Base-by-base conservation (phyloP, 2,888 invertebrate species). In the Orthosia gothica region DNA sequence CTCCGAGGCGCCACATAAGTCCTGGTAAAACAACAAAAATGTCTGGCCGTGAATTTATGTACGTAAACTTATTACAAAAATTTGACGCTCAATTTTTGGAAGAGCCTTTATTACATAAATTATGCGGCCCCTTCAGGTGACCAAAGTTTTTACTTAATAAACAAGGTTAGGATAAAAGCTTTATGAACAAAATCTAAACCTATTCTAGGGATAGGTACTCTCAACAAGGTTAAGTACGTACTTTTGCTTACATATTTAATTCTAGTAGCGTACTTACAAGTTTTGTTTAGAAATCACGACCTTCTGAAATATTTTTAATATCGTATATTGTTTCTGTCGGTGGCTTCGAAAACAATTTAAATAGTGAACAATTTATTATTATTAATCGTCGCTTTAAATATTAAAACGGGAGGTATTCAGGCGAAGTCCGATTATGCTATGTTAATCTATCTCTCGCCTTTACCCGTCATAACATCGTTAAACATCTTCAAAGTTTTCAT, bases 1-100 rank as follows among this genome's bases (percentile, higher is more conserved):
- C 76, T 65, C 15, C 4, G 26, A 15, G 81, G 67, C 72, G 72
- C 81, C 81, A 23, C 32, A 18, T 16, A n/a, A 49, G 57, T 47
- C 23, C n/a, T 18, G n/a, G 64, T 58, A 64, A 47, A 73, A 68
- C 64, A 76, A 65, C 20, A 67, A 54, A 72, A 79, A 72, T 47
- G 12, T 23, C 62, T 20, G 40, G 62, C 65, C 26, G 23, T 52
- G 59, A 76, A 50, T 54, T 57, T 7, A 3, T 12, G n/a, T 5
- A 40, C 23, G 62, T 57, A 23, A 58, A 62, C 13, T 76, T 65
- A 65, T 61, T 49, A 62, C n/a, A 3, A 78, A 66, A 72, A 72
- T 62, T 52, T 45, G 18, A 26, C 20, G n/a, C 12, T 64, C 40
- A 26, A 52, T 70, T 63, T 70, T 59, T 23, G 23, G 2, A 45